Conservation (phyloP, 2,113 vertebrate species). For the Chiloscyllium plagiosum region DNA sequence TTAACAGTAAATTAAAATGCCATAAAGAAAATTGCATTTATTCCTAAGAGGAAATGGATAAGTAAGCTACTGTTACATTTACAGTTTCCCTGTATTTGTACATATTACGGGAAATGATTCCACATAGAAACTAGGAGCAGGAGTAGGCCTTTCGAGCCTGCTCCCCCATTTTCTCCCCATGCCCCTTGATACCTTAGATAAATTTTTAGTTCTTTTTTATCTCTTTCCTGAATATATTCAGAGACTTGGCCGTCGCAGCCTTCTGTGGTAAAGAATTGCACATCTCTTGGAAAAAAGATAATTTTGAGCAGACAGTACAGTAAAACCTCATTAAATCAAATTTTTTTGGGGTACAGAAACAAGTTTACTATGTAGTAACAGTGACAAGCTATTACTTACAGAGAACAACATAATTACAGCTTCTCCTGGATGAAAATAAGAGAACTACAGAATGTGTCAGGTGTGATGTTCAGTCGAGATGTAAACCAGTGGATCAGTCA, state of each 20-base stretch:
- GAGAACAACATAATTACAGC: neutral
- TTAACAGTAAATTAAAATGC: conserved; percentile 21
- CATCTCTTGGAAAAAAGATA: neutral
- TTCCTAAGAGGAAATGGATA: conserved; percentile 15
- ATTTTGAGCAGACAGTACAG: neutral
- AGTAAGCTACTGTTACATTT: neutral
- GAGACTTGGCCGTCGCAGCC: too few relatives aligned
- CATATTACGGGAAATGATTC: too few relatives aligned
- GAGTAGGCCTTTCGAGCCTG: too few relatives aligned
- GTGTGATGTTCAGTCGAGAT: neutral
- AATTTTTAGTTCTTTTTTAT: too few relatives aligned
- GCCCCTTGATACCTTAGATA: too few relatives aligned
- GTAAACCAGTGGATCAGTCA: neutral
- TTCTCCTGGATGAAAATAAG: neutral
- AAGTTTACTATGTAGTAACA: too few relatives aligned
- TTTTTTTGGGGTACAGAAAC: neutral
- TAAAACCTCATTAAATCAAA: conserved; percentile 33
- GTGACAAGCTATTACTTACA: neutral
- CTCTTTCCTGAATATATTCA: too few relatives aligned
- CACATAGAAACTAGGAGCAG: too few relatives aligned
- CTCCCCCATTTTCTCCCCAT: too few relatives aligned
- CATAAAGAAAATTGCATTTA: conserved; percentile 35
- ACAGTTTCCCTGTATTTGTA: neutral
- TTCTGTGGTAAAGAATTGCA: neutral
- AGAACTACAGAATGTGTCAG: neutral